These are phyloP conservation scores for Chromis chromis DNA, from an alignment of 2,797 vertebrate species.

Conservation along the genomic window DNA sequence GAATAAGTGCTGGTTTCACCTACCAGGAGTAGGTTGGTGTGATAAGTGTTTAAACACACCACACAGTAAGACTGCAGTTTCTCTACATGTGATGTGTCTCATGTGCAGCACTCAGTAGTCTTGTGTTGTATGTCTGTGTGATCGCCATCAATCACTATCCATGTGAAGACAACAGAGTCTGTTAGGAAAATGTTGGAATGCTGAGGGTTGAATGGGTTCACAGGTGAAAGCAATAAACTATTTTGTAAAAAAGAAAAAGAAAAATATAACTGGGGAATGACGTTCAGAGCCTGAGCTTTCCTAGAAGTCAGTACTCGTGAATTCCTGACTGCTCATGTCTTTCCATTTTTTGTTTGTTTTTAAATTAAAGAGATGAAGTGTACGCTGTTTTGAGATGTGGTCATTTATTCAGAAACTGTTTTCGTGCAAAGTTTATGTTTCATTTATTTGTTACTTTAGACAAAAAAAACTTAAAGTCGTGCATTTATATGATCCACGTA, in stretches of 20 bases:
- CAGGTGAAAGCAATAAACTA: constrained; percentile 53
- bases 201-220: constrained; percentile 50
- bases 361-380: constrained; percentile 76
- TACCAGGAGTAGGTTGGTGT: constrained; percentile 72
- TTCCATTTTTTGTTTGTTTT: constrained; percentile 71
- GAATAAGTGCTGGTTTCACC: constrained; percentile 49
- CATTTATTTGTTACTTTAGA: neutral
- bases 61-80: constrained; percentile 30
- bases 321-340: constrained; percentile 79
- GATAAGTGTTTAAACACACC: constrained; percentile 38
- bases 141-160: constrained; percentile 28
- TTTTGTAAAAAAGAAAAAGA: constrained; percentile 74
- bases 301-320: constrained; percentile 39
- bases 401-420: constrained; percentile 58
- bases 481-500: neutral
- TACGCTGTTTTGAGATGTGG: constrained; percentile 53
- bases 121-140: constrained; percentile 29
- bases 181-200: constrained; percentile 38
- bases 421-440: neutral
- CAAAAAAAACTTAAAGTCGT: neutral
- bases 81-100: constrained; percentile 20
- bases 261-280: constrained; percentile 54
- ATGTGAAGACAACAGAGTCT: constrained; percentile 27
- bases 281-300: constrained; percentile 76
- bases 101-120: constrained; percentile 35